A percentile compares a stretch with the other conserved stretches of the same genome.
phyloP scores from a whole-genome alignment of 2,113 vertebrate genomes.

The Lipotes vexillifer region DNA sequence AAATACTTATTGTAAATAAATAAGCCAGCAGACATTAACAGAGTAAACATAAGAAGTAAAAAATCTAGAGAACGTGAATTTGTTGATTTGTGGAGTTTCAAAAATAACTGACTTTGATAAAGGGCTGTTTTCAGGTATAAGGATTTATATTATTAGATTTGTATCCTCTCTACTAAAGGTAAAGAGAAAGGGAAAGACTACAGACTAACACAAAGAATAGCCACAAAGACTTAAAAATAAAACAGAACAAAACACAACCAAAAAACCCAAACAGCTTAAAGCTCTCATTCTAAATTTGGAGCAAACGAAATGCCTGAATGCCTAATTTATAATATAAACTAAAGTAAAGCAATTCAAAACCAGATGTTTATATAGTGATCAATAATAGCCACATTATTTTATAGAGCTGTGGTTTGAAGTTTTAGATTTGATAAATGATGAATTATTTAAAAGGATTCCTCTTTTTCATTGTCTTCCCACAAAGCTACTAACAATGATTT shows the following conservation, averaged over 20 bases:
- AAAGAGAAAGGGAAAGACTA: constrained; percentile 78
- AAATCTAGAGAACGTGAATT: not conserved
- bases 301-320: constrained; percentile 46
- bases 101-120: constrained; percentile 78
- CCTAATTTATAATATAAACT: constrained; percentile 75
- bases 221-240: constrained; percentile 46
- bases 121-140: constrained; percentile 78
- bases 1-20: not conserved
- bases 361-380: not conserved
- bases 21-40: not conserved
- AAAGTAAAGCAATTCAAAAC: constrained; percentile 46
- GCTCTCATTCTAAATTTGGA: constrained; percentile 62
- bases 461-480: constrained; percentile 54
- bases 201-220: not conserved
- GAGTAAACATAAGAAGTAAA: constrained; percentile 26
- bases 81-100: constrained; percentile 10
- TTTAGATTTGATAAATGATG: constrained; percentile 62
- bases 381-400: not conserved
- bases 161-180: constrained; percentile 58
- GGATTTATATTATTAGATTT: constrained; percentile 37
- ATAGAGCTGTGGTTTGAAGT: constrained; percentile 37
- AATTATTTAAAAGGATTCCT: constrained; percentile 24
- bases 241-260: constrained; percentile 78
- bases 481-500: constrained; percentile 41
- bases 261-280: constrained; percentile 85